These are phyloP conservation scores for Synergus umbraculus DNA, from an alignment of 2,888 invertebrate genomes.

Conservation along the genomic window DNA sequence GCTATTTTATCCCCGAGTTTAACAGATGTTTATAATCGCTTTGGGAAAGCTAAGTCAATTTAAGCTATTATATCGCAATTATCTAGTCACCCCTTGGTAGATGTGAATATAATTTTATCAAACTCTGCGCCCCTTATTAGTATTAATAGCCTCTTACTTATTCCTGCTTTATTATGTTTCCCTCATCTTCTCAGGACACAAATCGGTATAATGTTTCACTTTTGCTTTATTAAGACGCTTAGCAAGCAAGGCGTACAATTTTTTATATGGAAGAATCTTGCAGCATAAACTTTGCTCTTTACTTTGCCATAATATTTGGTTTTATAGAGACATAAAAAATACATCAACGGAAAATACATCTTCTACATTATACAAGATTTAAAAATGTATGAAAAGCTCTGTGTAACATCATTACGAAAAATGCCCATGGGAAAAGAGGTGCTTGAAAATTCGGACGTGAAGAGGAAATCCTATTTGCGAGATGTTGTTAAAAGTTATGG, in stretches of 20 bases:
- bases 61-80: neutral
- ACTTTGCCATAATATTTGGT: slow-evolving; percentile 16
- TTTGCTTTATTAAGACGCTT: neutral
- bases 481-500: slow-evolving; percentile 30
- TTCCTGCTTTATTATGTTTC: neutral
- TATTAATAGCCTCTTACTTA: neutral
- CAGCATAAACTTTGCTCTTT: slow-evolving; percentile 9
- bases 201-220: neutral
- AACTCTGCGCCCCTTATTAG: neutral
- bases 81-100: neutral
- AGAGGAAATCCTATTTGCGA: slow-evolving; percentile 34
- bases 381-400: slow-evolving; percentile 23
- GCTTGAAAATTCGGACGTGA: slow-evolving; percentile 23
- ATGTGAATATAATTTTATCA: neutral
- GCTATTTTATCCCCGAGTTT: neutral
- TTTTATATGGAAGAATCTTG: neutral
- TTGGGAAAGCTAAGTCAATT: neutral
- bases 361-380: slow-evolving; percentile 26
- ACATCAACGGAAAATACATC: slow-evolving; percentile 3
- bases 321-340: slow-evolving; percentile 22
- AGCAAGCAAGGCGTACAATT: neutral
- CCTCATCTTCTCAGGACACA: neutral
- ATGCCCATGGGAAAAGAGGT: slow-evolving; percentile 6
- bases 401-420: slow-evolving; percentile 36
- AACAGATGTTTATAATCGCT: neutral